Evolutionary conservation across 2,113 vertebrate species (phyloP).

Genomic region (Macroglossus sobrinus): DNA sequence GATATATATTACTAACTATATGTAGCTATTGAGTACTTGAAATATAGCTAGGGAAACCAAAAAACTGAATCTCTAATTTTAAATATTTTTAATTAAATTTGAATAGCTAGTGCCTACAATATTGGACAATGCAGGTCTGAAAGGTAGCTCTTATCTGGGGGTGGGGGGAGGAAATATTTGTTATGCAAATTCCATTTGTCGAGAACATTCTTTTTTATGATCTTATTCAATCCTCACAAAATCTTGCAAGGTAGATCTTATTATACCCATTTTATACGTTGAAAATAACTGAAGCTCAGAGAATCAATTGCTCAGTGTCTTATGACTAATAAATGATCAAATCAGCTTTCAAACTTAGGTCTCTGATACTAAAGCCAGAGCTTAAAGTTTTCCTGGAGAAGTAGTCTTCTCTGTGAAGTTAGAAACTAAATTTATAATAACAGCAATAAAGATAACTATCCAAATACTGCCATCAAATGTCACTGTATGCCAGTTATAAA

Average conservation of each 20-base stretch:
- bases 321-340: neutral
- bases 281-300: neutral
- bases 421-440: constrained; percentile 1
- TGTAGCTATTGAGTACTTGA: neutral
- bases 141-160: neutral
- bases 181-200: neutral
- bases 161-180: neutral
- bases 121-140: neutral
- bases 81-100: constrained; percentile 16
- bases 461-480: neutral
- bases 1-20: neutral
- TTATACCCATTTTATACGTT: neutral
- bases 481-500: neutral
- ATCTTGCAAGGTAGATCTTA: neutral
- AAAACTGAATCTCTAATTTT: constrained; percentile 20
- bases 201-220: neutral
- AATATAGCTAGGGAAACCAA: neutral
- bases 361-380: neutral
- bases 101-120: neutral
- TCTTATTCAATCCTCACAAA: neutral
- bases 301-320: neutral
- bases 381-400: neutral
- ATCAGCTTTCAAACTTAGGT: neutral
- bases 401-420: neutral
- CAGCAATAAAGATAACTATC: neutral